These are phyloP conservation scores for Halichoerus grypus DNA, from an alignment of 2,113 vertebrate species.

Conservation along the genomic window DNA sequence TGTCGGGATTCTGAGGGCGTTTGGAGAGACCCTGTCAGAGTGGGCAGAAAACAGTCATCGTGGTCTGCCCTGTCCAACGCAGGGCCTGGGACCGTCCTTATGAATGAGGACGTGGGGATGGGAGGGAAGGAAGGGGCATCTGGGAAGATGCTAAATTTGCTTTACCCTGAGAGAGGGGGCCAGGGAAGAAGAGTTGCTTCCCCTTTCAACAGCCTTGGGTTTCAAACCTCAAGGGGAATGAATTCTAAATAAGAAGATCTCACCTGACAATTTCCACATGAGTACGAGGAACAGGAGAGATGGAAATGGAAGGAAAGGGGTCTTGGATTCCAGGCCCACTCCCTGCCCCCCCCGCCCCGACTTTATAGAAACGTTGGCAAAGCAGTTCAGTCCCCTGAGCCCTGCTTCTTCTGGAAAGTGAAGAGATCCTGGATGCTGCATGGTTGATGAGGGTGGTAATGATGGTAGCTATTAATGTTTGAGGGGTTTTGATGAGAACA, in stretches of 20 bases:
- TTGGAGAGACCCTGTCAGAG: not conserved
- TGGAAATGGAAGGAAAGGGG: not conserved
- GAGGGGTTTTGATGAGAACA: not conserved
- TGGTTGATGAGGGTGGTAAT: not conserved
- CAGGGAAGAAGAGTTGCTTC: not conserved
- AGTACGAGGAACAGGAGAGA: not conserved
- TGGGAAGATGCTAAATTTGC: not conserved
- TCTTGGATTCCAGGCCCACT: not conserved
- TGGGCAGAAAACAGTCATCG: not conserved
- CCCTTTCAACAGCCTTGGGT: not conserved
- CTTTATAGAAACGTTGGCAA: no score
- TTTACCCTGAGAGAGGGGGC: not conserved
- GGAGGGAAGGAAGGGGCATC: not conserved
- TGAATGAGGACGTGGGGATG: not conserved
- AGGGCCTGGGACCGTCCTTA: not conserved
- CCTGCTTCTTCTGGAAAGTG: not conserved
- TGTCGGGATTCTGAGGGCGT: not conserved
- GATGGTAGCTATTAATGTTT: not conserved
- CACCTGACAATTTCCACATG: no score
- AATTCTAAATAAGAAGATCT: not conserved
- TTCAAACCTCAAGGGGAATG: not conserved
- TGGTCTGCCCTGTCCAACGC: not conserved
- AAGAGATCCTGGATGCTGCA: not conserved
- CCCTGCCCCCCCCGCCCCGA: no score
- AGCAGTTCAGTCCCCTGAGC: not conserved